Evolutionary conservation across 2,888 invertebrate genomes (phyloP).

Genomic region (Spilosoma lubricipeda): DNA sequence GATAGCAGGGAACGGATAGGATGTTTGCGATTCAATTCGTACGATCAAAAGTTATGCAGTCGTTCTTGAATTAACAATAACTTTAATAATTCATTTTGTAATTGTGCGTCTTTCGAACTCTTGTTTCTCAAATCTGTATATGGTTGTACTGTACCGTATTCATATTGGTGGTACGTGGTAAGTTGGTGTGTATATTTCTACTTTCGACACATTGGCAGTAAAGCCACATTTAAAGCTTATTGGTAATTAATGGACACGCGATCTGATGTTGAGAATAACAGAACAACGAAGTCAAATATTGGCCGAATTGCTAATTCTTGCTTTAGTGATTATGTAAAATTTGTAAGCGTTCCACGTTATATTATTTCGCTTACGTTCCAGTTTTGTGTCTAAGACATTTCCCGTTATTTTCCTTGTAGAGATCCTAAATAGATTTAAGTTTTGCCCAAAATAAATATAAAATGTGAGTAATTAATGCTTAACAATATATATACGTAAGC

Average conservation of each 20-base stretch:
- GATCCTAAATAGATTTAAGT: background rate
- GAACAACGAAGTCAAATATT: background rate
- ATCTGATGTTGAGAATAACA: background rate
- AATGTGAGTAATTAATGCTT: background rate
- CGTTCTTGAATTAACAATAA: slow-evolving; percentile 31
- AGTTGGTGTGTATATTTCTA: background rate
- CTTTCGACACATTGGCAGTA: background rate
- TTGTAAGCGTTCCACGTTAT: background rate
- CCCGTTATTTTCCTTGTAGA: too few species aligned
- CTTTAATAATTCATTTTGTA: slow-evolving; percentile 13
- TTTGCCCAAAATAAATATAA: background rate
- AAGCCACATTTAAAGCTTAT: background rate
- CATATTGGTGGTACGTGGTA: too few species aligned
- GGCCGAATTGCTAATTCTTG: background rate
- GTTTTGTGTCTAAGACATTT: too few species aligned
- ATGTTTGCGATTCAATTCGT: slow-evolving; percentile 50
- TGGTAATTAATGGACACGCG: background rate
- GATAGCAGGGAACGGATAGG: slow-evolving; percentile 54
- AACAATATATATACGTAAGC: background rate
- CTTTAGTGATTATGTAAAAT: background rate
- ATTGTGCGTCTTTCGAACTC: background rate
- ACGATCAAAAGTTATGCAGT: slow-evolving; percentile 39
- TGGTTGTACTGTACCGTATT: too few species aligned
- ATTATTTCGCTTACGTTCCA: background rate
- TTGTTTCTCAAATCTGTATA: background rate